Percentiles rank a stretch among this genome's conserved stretches.
Conservation (phyloP, 1,140 invertebrate species). For the Probaryconus sp. region DNA sequence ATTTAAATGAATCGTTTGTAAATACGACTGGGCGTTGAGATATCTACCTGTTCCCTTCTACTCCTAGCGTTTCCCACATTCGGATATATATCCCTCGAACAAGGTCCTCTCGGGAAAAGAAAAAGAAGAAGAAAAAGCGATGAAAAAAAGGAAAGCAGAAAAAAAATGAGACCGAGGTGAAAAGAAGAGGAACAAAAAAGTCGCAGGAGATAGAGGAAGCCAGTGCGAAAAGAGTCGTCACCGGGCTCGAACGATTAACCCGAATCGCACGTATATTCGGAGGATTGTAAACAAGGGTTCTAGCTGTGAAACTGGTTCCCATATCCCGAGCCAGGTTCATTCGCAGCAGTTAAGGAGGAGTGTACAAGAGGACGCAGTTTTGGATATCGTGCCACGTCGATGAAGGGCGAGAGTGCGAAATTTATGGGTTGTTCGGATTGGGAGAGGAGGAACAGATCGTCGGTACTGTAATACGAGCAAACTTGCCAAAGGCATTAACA, state of each 20-base stretch:
- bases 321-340: constrained; percentile 42
- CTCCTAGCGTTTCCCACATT: constrained; percentile 55
- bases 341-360: constrained; percentile 54
- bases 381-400: constrained; percentile 71
- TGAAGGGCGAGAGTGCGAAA: constrained; percentile 69
- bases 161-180: constrained; percentile 26
- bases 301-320: constrained; percentile 70
- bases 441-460: constrained; percentile 55
- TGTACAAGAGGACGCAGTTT: constrained; percentile 60
- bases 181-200: constrained; percentile 2
- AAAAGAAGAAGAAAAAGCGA: constrained; percentile 13
- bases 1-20: constrained; percentile 76
- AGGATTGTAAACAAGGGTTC: constrained; percentile 71
- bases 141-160: constrained; percentile 45
- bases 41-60: constrained; percentile 58
- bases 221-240: constrained; percentile 64
- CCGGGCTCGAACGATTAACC: constrained; percentile 72
- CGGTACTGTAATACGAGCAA: constrained; percentile 67
- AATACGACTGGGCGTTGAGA: constrained; percentile 64
- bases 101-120: constrained; percentile 36
- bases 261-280: constrained; percentile 72
- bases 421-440: constrained; percentile 63
- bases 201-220: constrained; percentile 44
- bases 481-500: constrained; percentile 70
- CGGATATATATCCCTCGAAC: constrained; percentile 56